Conservation (phyloP, 2,888 invertebrate genomes). For the Entomobrya proxima region DNA sequence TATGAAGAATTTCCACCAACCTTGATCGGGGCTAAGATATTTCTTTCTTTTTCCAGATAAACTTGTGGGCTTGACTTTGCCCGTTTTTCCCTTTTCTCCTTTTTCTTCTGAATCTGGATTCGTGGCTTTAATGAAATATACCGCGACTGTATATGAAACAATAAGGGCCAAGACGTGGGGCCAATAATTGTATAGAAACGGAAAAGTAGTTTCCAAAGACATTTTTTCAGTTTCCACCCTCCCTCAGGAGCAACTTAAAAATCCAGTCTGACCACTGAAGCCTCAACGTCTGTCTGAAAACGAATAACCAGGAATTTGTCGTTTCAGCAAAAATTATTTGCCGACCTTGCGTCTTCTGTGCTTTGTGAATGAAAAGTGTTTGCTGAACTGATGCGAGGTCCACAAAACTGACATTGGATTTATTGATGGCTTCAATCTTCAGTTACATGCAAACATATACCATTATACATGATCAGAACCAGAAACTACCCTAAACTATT, state of each 20-base stretch:
- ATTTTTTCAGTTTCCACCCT: slow-evolving; percentile 55
- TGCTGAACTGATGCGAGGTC: background rate
- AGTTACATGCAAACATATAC: no score
- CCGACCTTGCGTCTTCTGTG: slow-evolving; percentile 33
- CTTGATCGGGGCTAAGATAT: slow-evolving; percentile 69
- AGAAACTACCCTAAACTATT: no score
- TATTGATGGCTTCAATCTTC: no score
- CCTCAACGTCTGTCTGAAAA: no score
- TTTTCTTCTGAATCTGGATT: slow-evolving; percentile 35
- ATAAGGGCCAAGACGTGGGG: slow-evolving; percentile 63
- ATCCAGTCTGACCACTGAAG: no score
- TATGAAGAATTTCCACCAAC: no score
- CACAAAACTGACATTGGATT: no score
- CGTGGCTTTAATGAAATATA: slow-evolving; percentile 64
- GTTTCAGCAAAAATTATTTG: slow-evolving; percentile 11
- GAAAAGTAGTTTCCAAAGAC: slow-evolving; percentile 63
- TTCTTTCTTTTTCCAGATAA: slow-evolving; percentile 59
- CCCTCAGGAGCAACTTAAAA: no score
- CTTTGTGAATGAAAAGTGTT: background rate
- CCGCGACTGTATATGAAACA: slow-evolving; percentile 44
- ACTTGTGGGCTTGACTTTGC: no score
- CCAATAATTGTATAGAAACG: slow-evolving; percentile 72
- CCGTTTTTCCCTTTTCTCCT: background rate
- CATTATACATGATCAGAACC: no score
- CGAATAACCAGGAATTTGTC: background rate